Percentiles rank a stretch among this genome's conserved stretches.
These are phyloP conservation scores for Arbacia lixula DNA, from an alignment of 53 echinoderm and acorn worm species.

Conservation along the genomic window DNA sequence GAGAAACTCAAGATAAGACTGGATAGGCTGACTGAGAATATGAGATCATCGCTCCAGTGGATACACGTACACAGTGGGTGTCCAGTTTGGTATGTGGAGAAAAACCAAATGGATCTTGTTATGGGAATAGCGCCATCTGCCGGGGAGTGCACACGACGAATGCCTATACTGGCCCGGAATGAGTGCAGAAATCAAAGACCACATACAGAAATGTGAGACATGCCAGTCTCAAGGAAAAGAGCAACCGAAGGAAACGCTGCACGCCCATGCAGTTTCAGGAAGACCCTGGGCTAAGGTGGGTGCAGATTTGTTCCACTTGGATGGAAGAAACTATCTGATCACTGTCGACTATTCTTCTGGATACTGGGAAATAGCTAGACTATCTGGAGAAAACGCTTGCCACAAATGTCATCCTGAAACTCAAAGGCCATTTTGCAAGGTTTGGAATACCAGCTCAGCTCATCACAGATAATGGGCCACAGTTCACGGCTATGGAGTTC, in stretches of 20 bases:
- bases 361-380: constrained; percentile 68
- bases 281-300: constrained; percentile 68
- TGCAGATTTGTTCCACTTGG: constrained; percentile 43
- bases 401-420: constrained; percentile 50
- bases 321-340: constrained; percentile 40
- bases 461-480: constrained; percentile 69
- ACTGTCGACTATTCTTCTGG: constrained; percentile 68
- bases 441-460: constrained; percentile 56
- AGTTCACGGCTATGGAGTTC: constrained; percentile 56
- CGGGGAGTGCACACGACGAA: too few species aligned
- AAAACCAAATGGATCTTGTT: constrained; percentile 34
- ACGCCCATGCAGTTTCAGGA: constrained; percentile 43
- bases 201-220: constrained; percentile 34
- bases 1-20: constrained; percentile 43
- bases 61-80: constrained; percentile 70
- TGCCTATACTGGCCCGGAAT: constrained; percentile 71
- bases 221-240: constrained; percentile 6
- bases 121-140: too few species aligned
- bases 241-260: constrained; percentile 58
- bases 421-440: constrained; percentile 70
- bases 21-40: constrained; percentile 33
- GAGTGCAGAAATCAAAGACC: constrained; percentile 54
- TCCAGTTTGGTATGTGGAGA: constrained; percentile 57
- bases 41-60: constrained; percentile 51
- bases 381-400: neutral